Percentiles rank a stretch among this genome's conserved stretches.
Evolutionary conservation across 2,113 vertebrate species (phyloP).

Genomic region (Anolis carolinensis): DNA sequence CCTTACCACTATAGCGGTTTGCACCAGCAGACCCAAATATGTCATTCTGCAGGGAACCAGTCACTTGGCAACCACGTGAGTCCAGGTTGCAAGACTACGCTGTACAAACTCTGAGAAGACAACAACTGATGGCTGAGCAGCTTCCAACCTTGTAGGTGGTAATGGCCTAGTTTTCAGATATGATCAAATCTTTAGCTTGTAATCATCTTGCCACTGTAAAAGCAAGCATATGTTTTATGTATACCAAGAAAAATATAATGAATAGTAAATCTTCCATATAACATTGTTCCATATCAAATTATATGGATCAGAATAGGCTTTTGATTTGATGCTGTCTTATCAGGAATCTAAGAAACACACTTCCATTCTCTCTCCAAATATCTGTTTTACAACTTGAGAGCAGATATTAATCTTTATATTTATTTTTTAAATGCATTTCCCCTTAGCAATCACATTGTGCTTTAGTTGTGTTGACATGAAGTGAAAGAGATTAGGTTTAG

Average conservation of each 20-base stretch:
- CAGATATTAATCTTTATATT: constrained; percentile 47
- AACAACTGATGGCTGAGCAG: background rate
- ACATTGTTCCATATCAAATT: background rate
- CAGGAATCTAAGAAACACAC: background rate
- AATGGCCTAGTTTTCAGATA: background rate
- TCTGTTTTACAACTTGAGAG: background rate
- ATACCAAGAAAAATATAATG: background rate
- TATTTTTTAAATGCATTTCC: constrained; percentile 26
- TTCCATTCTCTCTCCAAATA: background rate
- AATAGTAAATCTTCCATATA: background rate
- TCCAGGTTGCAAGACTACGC: background rate
- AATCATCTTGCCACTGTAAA: background rate
- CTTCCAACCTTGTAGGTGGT: background rate
- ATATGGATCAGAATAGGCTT: background rate
- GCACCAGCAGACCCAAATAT: background rate
- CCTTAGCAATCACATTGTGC: constrained; percentile 34
- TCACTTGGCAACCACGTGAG: background rate
- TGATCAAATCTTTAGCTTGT: background rate
- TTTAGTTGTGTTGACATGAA: constrained; percentile 31
- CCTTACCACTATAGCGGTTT: too few species aligned
- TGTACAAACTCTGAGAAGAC: background rate
- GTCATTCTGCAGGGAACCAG: background rate
- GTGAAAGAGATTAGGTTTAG: constrained; percentile 47
- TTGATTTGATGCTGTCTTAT: background rate
- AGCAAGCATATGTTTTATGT: background rate